phyloP scores from a whole-genome alignment of 2,113 vertebrate genomes.

The Passerina amoena region DNA sequence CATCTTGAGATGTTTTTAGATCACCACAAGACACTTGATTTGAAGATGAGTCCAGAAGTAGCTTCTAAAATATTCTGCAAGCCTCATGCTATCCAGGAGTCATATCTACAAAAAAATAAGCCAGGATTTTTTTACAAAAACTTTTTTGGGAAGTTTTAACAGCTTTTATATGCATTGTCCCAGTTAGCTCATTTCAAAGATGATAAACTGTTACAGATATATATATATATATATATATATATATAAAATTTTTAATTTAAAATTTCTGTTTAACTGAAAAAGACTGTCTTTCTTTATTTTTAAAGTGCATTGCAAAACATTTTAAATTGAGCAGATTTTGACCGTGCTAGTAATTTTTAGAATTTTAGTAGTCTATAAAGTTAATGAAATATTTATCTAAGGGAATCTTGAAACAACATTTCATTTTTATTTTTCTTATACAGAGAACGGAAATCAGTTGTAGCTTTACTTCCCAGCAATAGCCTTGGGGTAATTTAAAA shows the following conservation, averaged over 20 bases:
- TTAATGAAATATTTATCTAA: not conserved
- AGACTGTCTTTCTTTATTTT: not conserved
- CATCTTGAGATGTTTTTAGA: not conserved
- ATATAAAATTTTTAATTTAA: not conserved
- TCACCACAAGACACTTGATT: not conserved
- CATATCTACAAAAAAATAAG: not conserved
- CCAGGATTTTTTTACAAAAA: not conserved
- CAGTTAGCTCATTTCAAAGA: not conserved
- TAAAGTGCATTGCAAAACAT: not conserved
- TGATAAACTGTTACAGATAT: not conserved
- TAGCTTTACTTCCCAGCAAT: not conserved
- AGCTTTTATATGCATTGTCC: not conserved
- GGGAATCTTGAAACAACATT: not conserved
- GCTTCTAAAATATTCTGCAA: not conserved
- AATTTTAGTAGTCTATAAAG: not conserved
- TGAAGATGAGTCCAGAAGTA: not conserved
- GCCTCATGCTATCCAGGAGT: not conserved
- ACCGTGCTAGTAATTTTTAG: not conserved
- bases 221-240: too few relatives aligned
- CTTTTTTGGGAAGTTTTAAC: not conserved
- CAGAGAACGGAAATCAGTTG: not conserved
- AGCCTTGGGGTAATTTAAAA: not conserved
- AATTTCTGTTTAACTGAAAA: not conserved
- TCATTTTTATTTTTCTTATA: not conserved
- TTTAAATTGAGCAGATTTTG: not conserved